Evolutionary conservation across 2,113 vertebrate genomes (phyloP).

Genomic region (Sylvia atricapilla): DNA sequence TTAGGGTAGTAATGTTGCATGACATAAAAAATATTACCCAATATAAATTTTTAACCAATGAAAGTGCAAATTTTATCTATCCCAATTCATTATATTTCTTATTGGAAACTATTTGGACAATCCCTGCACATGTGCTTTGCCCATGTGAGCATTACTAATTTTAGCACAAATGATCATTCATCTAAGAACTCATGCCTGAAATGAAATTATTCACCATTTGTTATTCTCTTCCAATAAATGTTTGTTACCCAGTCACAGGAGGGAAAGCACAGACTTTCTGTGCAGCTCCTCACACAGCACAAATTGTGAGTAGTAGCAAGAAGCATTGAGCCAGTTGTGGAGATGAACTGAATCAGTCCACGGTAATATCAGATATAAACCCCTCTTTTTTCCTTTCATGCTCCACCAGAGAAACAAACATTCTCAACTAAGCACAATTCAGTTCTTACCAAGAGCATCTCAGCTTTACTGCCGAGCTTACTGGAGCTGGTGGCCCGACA

Average conservation of each 20-base stretch:
- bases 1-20: background rate
- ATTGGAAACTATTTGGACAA: background rate
- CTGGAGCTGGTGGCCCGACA: background rate
- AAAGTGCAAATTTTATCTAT: background rate
- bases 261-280: background rate
- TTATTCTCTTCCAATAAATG: background rate
- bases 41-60: background rate
- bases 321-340: background rate
- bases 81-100: background rate
- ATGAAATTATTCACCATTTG: background rate
- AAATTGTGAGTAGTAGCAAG: background rate
- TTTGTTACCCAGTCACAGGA: background rate
- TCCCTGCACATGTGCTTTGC: background rate
- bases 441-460: background rate
- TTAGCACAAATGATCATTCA: background rate
- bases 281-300: background rate
- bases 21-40: background rate
- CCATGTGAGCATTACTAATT: background rate
- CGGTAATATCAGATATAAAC: background rate
- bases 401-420: background rate
- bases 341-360: background rate
- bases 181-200: slow-evolving; percentile 22
- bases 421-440: background rate
- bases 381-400: background rate
- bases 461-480: background rate